These are phyloP conservation scores for Ormyrus nitidulus DNA, from an alignment of 2,888 invertebrate genomes.

Conservation along the genomic window DNA sequence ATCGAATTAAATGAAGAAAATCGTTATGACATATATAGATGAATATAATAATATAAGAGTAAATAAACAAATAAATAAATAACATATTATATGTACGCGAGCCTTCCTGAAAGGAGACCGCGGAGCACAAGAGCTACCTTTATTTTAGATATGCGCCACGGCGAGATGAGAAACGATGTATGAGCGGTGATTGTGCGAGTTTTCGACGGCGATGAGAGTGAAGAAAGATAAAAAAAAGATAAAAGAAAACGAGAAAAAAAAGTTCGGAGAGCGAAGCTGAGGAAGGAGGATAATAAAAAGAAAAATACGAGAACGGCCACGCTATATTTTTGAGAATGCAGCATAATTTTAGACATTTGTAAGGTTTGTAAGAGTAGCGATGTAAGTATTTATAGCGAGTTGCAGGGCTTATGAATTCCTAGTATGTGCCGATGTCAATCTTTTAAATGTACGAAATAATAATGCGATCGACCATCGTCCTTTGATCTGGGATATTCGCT, in stretches of 20 bases:
- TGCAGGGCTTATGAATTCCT: slow-evolving; percentile 67
- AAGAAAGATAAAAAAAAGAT: slow-evolving; percentile 43
- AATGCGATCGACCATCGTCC: slow-evolving; percentile 17
- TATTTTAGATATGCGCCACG: slow-evolving; percentile 57
- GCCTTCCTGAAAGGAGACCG: slow-evolving; percentile 41
- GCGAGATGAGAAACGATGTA: slow-evolving; percentile 49
- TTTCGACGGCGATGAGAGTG: slow-evolving; percentile 36
- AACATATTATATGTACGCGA: slow-evolving; percentile 44
- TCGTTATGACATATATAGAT: slow-evolving; percentile 48
- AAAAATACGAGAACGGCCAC: slow-evolving; percentile 64
- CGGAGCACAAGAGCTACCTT: slow-evolving; percentile 57
- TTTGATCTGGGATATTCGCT: slow-evolving; percentile 1
- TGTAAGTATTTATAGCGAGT: slow-evolving; percentile 68
- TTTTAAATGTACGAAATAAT: slow-evolving; percentile 38
- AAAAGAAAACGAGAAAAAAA: slow-evolving; percentile 2
- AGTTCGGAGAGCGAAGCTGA: slow-evolving; percentile 21
- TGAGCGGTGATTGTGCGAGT: slow-evolving; percentile 26
- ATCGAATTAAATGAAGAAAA: slow-evolving; percentile 36
- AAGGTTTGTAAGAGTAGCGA: slow-evolving; percentile 73
- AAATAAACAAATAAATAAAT: slow-evolving; percentile 38
- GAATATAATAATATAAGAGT: slow-evolving; percentile 39
- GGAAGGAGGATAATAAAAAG: slow-evolving; percentile 48
- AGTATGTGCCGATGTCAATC: slow-evolving; percentile 60
- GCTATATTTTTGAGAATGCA: slow-evolving; percentile 75
- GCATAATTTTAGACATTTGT: slow-evolving; percentile 73